These are phyloP conservation scores for Loripinus fragilis DNA, from an alignment of 2,888 invertebrate species.

Conservation along the genomic window DNA sequence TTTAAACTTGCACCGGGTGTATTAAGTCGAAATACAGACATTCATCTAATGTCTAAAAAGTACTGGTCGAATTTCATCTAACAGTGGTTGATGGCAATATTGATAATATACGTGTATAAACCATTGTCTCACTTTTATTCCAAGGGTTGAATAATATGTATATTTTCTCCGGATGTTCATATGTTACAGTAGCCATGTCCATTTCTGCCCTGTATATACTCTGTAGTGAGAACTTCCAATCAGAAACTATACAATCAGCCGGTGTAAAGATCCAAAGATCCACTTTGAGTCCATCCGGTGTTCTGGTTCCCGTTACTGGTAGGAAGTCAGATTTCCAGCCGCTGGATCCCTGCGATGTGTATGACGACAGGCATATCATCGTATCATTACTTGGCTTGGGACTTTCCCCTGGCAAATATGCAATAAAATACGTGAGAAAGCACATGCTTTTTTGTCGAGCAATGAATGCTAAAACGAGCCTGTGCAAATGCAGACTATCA, in stretches of 20 bases:
- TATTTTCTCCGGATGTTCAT: slow-evolving; percentile 85
- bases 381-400: slow-evolving; percentile 73
- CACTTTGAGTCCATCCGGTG: slow-evolving; percentile 48
- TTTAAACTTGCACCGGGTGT: too few species aligned
- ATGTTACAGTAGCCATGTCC: slow-evolving; percentile 58
- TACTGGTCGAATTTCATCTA: too few species aligned
- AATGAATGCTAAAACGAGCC: too few species aligned
- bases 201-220: slow-evolving; percentile 54
- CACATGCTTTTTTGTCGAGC: too few species aligned
- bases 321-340: slow-evolving; percentile 65
- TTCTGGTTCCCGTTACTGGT: slow-evolving; percentile 61
- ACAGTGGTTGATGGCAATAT: too few species aligned
- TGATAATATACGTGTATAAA: too few species aligned
- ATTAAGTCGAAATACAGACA: too few species aligned
- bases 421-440: too few species aligned
- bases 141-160: slow-evolving; percentile 95
- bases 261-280: slow-evolving; percentile 69
- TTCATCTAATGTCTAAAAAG: too few species aligned
- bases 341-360: slow-evolving; percentile 58
- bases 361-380: slow-evolving; percentile 64
- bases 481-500: too few species aligned
- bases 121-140: slow-evolving; percentile 88
- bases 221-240: slow-evolving; percentile 74
- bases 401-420: slow-evolving; percentile 62
- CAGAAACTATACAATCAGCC: slow-evolving; percentile 67